phyloP scores from a whole-genome alignment of 2,888 invertebrate genomes.

The Synergus laeviventris region DNA sequence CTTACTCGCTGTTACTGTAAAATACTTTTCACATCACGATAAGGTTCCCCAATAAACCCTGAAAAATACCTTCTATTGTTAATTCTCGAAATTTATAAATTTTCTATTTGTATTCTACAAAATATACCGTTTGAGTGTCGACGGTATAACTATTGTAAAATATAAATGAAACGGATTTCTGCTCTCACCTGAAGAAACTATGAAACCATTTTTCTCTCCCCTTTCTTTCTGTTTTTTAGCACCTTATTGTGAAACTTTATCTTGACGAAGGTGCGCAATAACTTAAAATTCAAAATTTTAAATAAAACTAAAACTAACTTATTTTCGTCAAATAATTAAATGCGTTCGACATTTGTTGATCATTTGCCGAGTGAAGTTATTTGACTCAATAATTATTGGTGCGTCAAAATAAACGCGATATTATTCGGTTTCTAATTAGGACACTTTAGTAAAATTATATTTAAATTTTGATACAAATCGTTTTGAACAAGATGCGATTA shows the following conservation, averaged over 20 bases:
- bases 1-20: slow-evolving; percentile 59
- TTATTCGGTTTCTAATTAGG: slow-evolving; percentile 16
- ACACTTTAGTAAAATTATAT: slow-evolving; percentile 29
- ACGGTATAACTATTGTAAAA: slow-evolving; percentile 24
- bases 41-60: slow-evolving; percentile 39
- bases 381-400: slow-evolving; percentile 23
- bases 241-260: slow-evolving; percentile 9
- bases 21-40: slow-evolving; percentile 55
- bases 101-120: slow-evolving; percentile 16
- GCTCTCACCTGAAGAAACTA: slow-evolving; percentile 61
- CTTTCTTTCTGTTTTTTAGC: slow-evolving; percentile 2
- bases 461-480: slow-evolving; percentile 26
- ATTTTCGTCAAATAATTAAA: not conserved
- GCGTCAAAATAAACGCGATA: slow-evolving; percentile 2
- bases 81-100: slow-evolving; percentile 53
- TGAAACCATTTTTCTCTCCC: slow-evolving; percentile 1
- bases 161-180: slow-evolving; percentile 42
- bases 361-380: slow-evolving; percentile 19
- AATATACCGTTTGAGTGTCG: slow-evolving; percentile 11
- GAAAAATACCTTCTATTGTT: slow-evolving; percentile 46
- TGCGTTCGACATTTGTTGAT: slow-evolving; percentile 32
- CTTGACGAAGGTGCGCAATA: slow-evolving; percentile 23
- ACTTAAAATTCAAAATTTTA: not conserved
- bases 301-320: not conserved
- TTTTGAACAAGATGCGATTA: not conserved